Base-by-base conservation (phyloP, 2,888 invertebrate species). In the Tineola bisselliella region DNA sequence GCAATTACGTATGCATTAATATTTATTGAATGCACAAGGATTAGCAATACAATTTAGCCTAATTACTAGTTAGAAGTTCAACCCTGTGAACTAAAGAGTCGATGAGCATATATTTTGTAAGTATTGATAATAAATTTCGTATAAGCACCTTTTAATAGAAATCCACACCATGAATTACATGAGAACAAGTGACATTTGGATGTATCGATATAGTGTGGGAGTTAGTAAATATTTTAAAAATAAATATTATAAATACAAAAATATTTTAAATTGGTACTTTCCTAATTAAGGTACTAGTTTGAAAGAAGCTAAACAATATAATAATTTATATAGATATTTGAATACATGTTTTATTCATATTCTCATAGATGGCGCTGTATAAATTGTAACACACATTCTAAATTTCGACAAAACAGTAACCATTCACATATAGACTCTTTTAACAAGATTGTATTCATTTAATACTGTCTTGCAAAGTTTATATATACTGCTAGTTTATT, bases 101-200 rank as follows among this genome's bases (percentile, higher is more conserved):
- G 15, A 48, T 48, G 48, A 10, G 13, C 15, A 48, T n/a, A 10
- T 48, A 48, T 48, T 48, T 48, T 48, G 48, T 48, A 48, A 15
- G 15, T 48, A 48, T 54, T 25, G 54, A 18, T 54, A 18, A 54
- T 54, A 54, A 54, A 54, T 54, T 25, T 18, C 25, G 25, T 54
- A 10, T 18, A 54, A 25, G 54, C 54, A 54, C 25, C 54, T 54
- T 54, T 25, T 54, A 25, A 54, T 54, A 54, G 54, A 54, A 54
- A 54, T 54, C 54, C 54, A 54, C 54, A 54, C 54, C 11, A 25
- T 18, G 25, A 54, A 25, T 54, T 54, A 54, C 54, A 25, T 25
- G 54, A 54, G 54, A 54, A 54, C 54, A 54, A 54, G 54, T 54
- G 54, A 18, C 54, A 54, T 54, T 54, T 54, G 54, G 25, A 25